Evolutionary conservation across 2,888 invertebrate genomes (phyloP).

Genomic region (Serrognathus titanus): DNA sequence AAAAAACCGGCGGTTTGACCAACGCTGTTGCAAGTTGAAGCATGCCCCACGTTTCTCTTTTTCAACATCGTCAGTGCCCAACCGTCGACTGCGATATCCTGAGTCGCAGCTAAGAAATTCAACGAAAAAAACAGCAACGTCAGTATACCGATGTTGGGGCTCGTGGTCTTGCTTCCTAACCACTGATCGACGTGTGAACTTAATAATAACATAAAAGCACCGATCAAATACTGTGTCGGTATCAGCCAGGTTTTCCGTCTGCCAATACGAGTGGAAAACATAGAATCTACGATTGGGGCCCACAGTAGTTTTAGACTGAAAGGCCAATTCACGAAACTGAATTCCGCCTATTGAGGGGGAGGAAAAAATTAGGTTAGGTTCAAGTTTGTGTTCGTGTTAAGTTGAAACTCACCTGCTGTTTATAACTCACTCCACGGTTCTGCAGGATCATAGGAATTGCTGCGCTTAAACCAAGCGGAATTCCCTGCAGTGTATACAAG

Average conservation of each 20-base stretch:
- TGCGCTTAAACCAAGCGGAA: slow-evolving; percentile 89
- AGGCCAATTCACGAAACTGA: slow-evolving; percentile 93
- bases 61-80: slow-evolving; percentile 99
- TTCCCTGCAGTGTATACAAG: slow-evolving; percentile 91
- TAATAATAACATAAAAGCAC: slow-evolving; percentile 83
- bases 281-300: slow-evolving; percentile 97
- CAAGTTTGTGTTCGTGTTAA: not conserved
- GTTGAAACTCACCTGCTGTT: slow-evolving; percentile 68
- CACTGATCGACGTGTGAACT: slow-evolving; percentile 73
- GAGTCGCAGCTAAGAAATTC: slow-evolving; percentile 96
- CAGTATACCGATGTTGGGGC: slow-evolving; percentile 72
- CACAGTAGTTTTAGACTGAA: slow-evolving; percentile 90
- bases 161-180: slow-evolving; percentile 62
- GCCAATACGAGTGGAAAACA: slow-evolving; percentile 81
- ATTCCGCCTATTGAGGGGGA: slow-evolving; percentile 66
- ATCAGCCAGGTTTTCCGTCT: slow-evolving; percentile 94
- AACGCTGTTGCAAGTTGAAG: slow-evolving; percentile 97
- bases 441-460: slow-evolving; percentile 95
- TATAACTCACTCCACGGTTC: slow-evolving; percentile 88
- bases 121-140: slow-evolving; percentile 85
- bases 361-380: slow-evolving; percentile 1
- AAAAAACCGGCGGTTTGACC: slow-evolving; percentile 98
- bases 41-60: slow-evolving; percentile 94
- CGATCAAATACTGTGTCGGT: slow-evolving; percentile 89
- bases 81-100: slow-evolving; percentile 99